phyloP scores from a whole-genome alignment of 2,888 invertebrate species.

The Tromatobia lineatoria region DNA sequence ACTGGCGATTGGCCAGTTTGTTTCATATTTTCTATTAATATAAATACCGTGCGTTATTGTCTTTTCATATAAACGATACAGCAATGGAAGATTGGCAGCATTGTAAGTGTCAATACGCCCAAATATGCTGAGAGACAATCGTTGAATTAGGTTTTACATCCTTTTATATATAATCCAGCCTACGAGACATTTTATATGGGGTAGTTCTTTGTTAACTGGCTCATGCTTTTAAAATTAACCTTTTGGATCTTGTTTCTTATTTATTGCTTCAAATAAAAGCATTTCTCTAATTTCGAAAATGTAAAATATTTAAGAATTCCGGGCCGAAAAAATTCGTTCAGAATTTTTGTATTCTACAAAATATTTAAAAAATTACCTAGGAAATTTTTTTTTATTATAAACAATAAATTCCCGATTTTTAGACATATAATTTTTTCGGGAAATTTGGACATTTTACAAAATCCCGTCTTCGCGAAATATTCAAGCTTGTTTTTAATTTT shows the following conservation, averaged over 20 bases:
- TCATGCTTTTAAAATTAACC: background rate
- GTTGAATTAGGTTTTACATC: conserved; percentile 56
- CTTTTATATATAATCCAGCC: conserved; percentile 1
- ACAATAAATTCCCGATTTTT: background rate
- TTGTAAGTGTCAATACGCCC: conserved; percentile 86
- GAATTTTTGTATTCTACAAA: no score
- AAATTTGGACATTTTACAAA: no score
- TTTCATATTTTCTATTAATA: conserved; percentile 61
- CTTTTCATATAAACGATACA: conserved; percentile 86
- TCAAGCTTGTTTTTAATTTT: no score
- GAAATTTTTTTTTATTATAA: background rate
- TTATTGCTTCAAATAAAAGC: background rate
- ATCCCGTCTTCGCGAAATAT: no score
- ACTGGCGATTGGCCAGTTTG: background rate
- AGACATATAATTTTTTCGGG: no score
- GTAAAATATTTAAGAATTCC: no score
- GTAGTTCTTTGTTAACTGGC: background rate
- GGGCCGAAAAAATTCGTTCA: no score
- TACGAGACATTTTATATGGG: background rate
- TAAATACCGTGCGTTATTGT: conserved; percentile 69
- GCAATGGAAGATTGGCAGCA: conserved; percentile 91
- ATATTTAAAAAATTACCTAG: no score
- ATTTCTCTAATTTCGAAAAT: background rate
- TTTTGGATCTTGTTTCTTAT: background rate
- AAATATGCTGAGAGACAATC: conserved; percentile 55